Base-by-base conservation (phyloP, 2,113 vertebrate genomes). In the Atractosteus spatula region DNA sequence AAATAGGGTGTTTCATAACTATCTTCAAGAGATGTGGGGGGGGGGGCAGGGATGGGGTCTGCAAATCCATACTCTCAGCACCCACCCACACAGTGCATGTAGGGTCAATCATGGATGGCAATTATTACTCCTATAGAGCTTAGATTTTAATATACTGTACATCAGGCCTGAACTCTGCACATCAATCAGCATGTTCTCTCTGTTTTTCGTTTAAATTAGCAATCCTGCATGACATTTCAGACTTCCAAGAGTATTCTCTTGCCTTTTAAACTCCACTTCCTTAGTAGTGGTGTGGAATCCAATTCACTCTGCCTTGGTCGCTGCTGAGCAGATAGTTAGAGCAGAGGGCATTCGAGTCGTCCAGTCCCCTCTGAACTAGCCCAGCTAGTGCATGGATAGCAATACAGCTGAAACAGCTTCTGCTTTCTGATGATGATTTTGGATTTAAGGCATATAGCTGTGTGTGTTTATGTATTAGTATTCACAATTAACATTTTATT, bases 161-260 rank as follows among this genome's bases (percentile, higher is more conserved):
- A 91, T 91, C 84, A 89, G 83, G 79, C 71, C 68, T 89, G 89
- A 91, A 91, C 85, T 89, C 85, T 89, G 86, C 70, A 69, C 86
- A 87, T 89, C 90, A 81, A 83, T 83, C 83, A 89, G 79, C 86
- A 78, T 83, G 78, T 76, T 83, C 87, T 66, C 88, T 85, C 81
- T 87, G 81, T 89, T 88, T 87, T 79, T 75, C 84, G 81, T 87
- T n/a, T 89, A 87, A 90, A 89, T 89, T 90, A 87, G 89, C 69
- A 76, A 80, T 76, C 87, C 80, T 89, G 86, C 89, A 80, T 92
- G 91, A 91, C 90, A 93, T 93, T 92, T 93, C 88, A 86, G 83
- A 85, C 84, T 85, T 82, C 81, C 77, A 82, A 86, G 85, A 79
- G 83, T 85, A 85, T 78, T 78, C 75, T 74, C 74, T 81, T 75